Evolutionary conservation across 2,888 invertebrate species (phyloP).

Genomic region (Oscheius sp.): DNA sequence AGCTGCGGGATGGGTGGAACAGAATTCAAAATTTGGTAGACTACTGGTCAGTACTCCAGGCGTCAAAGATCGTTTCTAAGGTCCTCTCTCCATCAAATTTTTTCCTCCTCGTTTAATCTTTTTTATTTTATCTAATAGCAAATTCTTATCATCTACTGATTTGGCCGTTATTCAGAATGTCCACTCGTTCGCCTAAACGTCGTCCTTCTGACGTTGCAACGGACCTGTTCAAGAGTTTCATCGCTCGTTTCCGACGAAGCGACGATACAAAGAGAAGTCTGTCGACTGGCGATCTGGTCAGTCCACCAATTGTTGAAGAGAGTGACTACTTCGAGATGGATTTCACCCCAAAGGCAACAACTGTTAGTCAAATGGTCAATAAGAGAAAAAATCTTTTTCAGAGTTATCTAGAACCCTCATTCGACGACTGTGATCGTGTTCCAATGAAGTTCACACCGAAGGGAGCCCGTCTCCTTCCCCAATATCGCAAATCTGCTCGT

Average conservation of each 20-base stretch:
- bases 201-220: slow-evolving; percentile 29
- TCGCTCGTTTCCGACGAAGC: slow-evolving; percentile 16
- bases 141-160: not conserved
- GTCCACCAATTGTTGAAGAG: slow-evolving; percentile 6
- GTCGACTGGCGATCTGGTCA: slow-evolving; percentile 44
- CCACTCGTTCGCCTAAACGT: slow-evolving; percentile 9
- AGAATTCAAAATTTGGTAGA: too few species aligned
- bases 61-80: not conserved
- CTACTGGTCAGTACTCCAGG: too few species aligned
- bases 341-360: slow-evolving; percentile 36
- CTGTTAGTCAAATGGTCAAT: not conserved
- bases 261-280: slow-evolving; percentile 35
- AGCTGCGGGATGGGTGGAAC: not conserved
- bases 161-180: slow-evolving; percentile 4
- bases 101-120: not conserved
- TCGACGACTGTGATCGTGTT: slow-evolving; percentile 49
- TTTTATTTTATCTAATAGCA: too few species aligned
- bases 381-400: not conserved
- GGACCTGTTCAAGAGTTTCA: slow-evolving; percentile 10
- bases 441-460: slow-evolving; percentile 40
- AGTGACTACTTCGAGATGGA: slow-evolving; percentile 42
- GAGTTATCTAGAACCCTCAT: slow-evolving; percentile 38
- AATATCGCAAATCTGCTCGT: slow-evolving; percentile 32
- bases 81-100: not conserved
- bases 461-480: slow-evolving; percentile 33